phyloP scores from a whole-genome alignment of 2,797 vertebrate species.

The Acanthornis magna region DNA sequence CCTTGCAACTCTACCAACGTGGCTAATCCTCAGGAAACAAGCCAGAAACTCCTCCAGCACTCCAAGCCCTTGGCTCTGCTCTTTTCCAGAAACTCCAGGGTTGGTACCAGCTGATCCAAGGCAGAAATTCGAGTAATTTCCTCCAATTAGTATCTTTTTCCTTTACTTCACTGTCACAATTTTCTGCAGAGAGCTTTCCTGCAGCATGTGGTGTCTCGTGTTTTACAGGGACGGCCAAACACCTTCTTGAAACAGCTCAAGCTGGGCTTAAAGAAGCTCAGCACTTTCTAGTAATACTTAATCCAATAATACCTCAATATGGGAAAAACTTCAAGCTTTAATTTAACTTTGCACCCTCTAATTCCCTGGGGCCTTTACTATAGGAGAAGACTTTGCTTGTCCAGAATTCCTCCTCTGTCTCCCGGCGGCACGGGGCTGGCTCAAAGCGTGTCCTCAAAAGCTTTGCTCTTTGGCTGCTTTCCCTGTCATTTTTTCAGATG shows the following conservation, averaged over 20 bases:
- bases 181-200: background rate
- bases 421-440: background rate
- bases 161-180: background rate
- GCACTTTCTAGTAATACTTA: background rate
- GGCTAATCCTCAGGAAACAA: conserved; percentile 35
- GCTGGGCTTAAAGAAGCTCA: background rate
- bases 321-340: background rate
- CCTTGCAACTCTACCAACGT: background rate
- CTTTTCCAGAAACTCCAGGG: background rate
- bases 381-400: background rate
- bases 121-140: conserved; percentile 29
- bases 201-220: background rate
- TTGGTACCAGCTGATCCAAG: background rate
- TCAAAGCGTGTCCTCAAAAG: background rate
- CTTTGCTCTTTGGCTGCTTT: background rate
- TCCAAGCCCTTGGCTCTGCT: background rate
- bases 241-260: background rate
- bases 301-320: background rate
- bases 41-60: background rate
- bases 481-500: background rate
- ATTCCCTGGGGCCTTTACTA: background rate
- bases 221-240: background rate
- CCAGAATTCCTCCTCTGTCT: background rate
- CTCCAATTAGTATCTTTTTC: conserved; percentile 38
- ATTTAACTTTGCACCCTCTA: background rate